Percentiles rank a stretch among this genome's conserved stretches.
phyloP scores from a whole-genome alignment of 2,113 vertebrate genomes.

The Paradoxurus hermaphroditus region DNA sequence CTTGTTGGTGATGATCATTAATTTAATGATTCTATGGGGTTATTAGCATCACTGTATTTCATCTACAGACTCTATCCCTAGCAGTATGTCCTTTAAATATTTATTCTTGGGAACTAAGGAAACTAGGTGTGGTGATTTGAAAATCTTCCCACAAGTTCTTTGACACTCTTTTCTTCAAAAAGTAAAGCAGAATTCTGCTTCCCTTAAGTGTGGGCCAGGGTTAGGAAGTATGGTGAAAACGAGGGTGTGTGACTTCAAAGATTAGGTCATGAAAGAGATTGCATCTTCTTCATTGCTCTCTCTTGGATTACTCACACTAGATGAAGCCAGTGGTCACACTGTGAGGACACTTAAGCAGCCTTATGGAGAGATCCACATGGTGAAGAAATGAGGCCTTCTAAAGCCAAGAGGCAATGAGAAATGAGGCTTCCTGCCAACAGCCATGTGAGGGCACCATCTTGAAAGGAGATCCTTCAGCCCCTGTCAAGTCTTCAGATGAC shows the following conservation, averaged over 20 bases:
- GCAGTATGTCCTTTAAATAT: not conserved
- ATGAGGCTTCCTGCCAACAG: not conserved
- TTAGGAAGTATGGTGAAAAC: not conserved
- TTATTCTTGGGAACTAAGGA: not conserved
- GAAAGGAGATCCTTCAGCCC: not conserved
- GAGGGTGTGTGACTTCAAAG: not conserved
- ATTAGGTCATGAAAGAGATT: not conserved
- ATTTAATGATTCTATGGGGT: not conserved
- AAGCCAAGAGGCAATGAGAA: not conserved
- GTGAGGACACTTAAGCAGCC: not conserved
- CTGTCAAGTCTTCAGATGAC: not conserved
- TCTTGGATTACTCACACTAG: not conserved
- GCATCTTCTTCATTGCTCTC: not conserved
- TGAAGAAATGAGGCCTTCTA: not conserved
- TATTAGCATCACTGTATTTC: not conserved
- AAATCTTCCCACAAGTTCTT: not conserved
- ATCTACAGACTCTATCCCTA: not conserved
- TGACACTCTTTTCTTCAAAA: not conserved
- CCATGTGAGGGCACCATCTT: not conserved
- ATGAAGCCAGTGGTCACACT: not conserved
- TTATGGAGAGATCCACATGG: not conserved
- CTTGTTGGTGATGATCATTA: not conserved
- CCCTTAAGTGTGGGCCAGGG: not conserved
- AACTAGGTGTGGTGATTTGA: not conserved
- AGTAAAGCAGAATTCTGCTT: not conserved